These are phyloP conservation scores for Orius insidiosus DNA, from an alignment of 1,140 invertebrate genomes.

Conservation along the genomic window DNA sequence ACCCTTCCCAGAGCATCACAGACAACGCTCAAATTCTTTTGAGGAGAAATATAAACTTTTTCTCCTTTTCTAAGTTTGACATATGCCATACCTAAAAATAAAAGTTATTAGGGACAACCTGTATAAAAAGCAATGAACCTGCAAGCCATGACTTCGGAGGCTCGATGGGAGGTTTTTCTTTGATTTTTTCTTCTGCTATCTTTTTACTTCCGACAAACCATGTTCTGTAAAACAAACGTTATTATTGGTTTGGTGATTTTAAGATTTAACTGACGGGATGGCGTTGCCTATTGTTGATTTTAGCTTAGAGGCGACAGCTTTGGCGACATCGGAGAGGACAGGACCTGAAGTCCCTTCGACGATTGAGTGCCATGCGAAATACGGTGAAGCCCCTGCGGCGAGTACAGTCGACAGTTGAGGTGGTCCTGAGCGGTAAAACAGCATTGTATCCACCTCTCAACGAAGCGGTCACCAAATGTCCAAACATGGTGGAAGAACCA, in stretches of 20 bases:
- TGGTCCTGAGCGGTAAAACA: conserved; percentile 48
- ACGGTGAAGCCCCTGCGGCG: conserved; percentile 65
- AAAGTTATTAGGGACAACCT: neutral
- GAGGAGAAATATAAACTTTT: conserved; percentile 55
- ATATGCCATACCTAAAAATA: conserved; percentile 52
- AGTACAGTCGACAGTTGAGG: conserved; percentile 61
- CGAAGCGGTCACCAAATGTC: conserved; percentile 68
- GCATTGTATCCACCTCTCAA: conserved; percentile 59
- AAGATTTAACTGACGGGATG: conserved; percentile 50
- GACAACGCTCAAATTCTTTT: conserved; percentile 58
- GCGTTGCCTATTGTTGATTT: conserved; percentile 53
- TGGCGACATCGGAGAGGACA: conserved; percentile 66
- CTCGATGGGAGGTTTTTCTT: conserved; percentile 28
- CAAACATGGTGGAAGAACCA: conserved; percentile 60
- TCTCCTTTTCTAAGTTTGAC: conserved; percentile 51
- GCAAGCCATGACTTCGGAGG: conserved; percentile 46
- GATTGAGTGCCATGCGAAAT: conserved; percentile 73
- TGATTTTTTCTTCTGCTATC: conserved; percentile 23
- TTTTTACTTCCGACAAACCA: conserved; percentile 38
- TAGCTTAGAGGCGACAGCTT: conserved; percentile 74
- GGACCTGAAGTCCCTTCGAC: conserved; percentile 63
- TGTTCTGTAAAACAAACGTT: conserved; percentile 26
- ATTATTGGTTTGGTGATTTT: conserved; percentile 9
- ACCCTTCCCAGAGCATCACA: conserved; percentile 77
- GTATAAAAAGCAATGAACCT: conserved; percentile 22